Evolutionary conservation across 37 sponge, comb jelly and placozoan species (phyloP), one percentile per base, ranked within the genome.

Genomic region (Oscarella lobularis): DNA sequence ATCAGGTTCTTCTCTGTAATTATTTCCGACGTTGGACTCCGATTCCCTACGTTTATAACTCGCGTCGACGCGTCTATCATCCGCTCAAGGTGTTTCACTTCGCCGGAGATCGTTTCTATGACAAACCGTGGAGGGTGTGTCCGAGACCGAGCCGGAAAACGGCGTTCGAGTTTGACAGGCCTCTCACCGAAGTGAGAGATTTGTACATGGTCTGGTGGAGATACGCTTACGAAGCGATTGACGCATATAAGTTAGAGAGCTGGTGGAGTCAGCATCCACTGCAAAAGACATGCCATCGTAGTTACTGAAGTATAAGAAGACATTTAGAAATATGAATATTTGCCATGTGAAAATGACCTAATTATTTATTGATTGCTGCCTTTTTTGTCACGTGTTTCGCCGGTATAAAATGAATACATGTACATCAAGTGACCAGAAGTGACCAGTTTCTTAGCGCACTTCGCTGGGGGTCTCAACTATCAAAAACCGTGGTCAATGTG

Each of bases 61-160:
- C 31, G n/a, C 6, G 71, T 4, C 71, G 71, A n/a, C n/a, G n/a
- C 33, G 31, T 68, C 71, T 68, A 68, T 14, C 31, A 4, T 5
- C 71, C 71, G 6, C n/a, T 68, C 33, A 68, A 68, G 29, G 71
- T 34, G 71, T 68, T 32, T 14, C 71, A 68, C 71, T 68, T 68
- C 31, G 71, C 71, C 29, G 6, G 71, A 4, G 6, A 5, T 68
- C 9, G 9, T 48, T 14, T 68, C 4, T 14, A 14, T 20, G 4
- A 4, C 35, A 68, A 68, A 35, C 71, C 71, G 31, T 68, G 71
- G 71, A 5, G 33, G 29, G 29, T 34, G 29, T 14, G 29, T 5
- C 71, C 6, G 6, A 5, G 29, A 4, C 71, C 71, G 31, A 68
- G 4, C 71, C 6, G 31, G 29, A 5, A 68, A 32, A 35, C 29